Percentiles rank a stretch among this genome's conserved stretches.
Evolutionary conservation across 2,797 vertebrate species (phyloP).

Genomic region (Sebastes hopkinsi): DNA sequence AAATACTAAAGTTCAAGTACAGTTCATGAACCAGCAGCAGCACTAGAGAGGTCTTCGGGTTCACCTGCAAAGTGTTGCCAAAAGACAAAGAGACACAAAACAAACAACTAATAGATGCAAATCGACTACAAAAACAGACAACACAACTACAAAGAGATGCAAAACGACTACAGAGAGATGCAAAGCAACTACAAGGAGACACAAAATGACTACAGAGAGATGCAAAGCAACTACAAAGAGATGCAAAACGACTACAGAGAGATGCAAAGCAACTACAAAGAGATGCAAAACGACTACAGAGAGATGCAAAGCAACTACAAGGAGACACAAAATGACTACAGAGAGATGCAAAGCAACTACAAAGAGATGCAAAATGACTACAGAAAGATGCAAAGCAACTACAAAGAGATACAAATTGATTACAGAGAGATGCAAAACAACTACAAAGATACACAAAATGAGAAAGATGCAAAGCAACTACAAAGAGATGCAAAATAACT

Average conservation of each 20-base stretch:
- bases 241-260: too few relatives aligned
- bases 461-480: too few relatives aligned
- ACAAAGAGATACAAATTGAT: neutral
- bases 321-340: accelerated
- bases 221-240: neutral
- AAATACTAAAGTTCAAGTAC: neutral
- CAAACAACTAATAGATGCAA: neutral
- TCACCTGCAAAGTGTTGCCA: neutral
- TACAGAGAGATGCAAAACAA: neutral
- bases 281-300: neutral
- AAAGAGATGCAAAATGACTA: accelerated
- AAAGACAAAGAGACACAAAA: neutral
- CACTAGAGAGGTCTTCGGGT: neutral
- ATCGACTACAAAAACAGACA: neutral
- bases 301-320: accelerated
- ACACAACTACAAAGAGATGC: neutral
- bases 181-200: neutral
- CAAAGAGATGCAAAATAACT: too few relatives aligned
- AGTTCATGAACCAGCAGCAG: neutral
- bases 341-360: neutral
- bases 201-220: too few relatives aligned
- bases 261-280: neutral
- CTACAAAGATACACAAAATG: too few relatives aligned
- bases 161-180: too few relatives aligned
- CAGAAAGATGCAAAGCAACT: too few relatives aligned